A percentile compares a stretch with the other conserved stretches of the same genome.
These are phyloP conservation scores for Calliphora vomitoria DNA, from an alignment of 2,888 invertebrate species.

Conservation along the genomic window DNA sequence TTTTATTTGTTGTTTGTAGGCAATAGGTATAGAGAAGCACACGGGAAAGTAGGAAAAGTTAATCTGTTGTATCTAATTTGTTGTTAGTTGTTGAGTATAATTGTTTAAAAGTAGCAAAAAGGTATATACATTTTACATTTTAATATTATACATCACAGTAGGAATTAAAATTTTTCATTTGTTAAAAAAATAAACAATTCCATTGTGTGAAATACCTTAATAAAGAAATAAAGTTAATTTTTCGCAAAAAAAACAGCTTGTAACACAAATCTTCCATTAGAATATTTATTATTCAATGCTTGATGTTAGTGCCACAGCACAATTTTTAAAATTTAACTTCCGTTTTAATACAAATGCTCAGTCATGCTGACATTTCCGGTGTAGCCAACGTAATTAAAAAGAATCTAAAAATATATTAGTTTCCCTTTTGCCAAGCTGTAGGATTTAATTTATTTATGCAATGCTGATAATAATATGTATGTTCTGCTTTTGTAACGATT, in stretches of 20 bases:
- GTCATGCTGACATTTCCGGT: slow-evolving; percentile 2
- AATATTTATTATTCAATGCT: background rate
- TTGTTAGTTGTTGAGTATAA: too few relatives aligned
- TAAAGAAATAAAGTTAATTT: background rate
- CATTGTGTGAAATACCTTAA: too few relatives aligned
- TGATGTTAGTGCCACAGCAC: background rate
- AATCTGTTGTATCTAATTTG: too few relatives aligned
- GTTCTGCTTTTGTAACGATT: background rate
- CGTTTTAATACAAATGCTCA: slow-evolving; percentile 31
- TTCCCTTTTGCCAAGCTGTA: background rate
- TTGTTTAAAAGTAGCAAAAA: too few relatives aligned
- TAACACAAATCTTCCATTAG: slow-evolving; percentile 3
- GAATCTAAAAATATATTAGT: slow-evolving; percentile 15
- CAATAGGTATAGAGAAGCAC: too few relatives aligned
- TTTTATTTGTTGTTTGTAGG: too few relatives aligned
- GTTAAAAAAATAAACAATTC: too few relatives aligned
- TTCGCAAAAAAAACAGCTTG: background rate
- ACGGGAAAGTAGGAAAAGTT: too few relatives aligned
- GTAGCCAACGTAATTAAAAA: slow-evolving; percentile 14
- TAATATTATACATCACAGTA: too few relatives aligned
- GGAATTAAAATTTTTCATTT: too few relatives aligned
- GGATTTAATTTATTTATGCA: slow-evolving; percentile 31
- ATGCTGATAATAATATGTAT: background rate
- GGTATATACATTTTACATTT: too few relatives aligned
- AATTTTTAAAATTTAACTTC: slow-evolving; percentile 25